Conservation (phyloP, 2,888 invertebrate species). For the Petrophora chlorosata region DNA sequence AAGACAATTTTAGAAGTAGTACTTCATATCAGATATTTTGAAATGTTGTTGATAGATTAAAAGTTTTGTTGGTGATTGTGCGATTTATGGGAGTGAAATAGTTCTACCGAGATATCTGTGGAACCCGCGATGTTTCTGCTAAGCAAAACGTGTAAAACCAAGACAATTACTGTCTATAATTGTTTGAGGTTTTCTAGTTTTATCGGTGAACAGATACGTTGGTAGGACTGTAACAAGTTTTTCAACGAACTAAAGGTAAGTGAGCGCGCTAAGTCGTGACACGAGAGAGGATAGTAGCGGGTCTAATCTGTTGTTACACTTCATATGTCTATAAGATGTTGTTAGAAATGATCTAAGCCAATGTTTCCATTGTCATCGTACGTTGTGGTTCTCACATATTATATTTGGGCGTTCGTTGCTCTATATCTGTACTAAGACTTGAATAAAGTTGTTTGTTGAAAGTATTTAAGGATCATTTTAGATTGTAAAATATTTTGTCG, state of each 20-base stretch:
- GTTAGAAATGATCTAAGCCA: slow-evolving; percentile 51
- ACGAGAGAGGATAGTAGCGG: slow-evolving; percentile 23
- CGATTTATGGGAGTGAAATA: slow-evolving; percentile 34
- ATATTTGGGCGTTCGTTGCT: slow-evolving; percentile 47
- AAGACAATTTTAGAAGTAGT: slow-evolving; percentile 63
- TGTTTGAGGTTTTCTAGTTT: background rate
- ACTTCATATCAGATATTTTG: slow-evolving; percentile 76
- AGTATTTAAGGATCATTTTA: slow-evolving; percentile 64
- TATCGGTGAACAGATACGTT: slow-evolving; percentile 6
- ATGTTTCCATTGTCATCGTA: slow-evolving; percentile 33
- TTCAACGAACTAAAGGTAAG: slow-evolving; percentile 58
- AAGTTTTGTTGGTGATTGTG: slow-evolving; percentile 51
- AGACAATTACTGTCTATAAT: no score
- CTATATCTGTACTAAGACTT: slow-evolving; percentile 65
- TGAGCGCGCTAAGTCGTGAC: slow-evolving; percentile 23
- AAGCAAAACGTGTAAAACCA: no score
- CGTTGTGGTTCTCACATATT: slow-evolving; percentile 32
- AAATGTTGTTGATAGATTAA: slow-evolving; percentile 55
- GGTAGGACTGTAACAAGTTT: slow-evolving; percentile 54
- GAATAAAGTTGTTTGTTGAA: slow-evolving; percentile 73
- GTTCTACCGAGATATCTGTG: slow-evolving; percentile 6
- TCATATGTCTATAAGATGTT: slow-evolving; percentile 65
- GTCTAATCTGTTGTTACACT: slow-evolving; percentile 61
- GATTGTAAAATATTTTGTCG: slow-evolving; percentile 45
- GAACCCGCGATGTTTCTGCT: no score